A percentile compares a stretch with the other conserved stretches of the same genome.
These are phyloP conservation scores for Bubalus kerabau DNA, from an alignment of 2,113 vertebrate species.

Conservation along the genomic window DNA sequence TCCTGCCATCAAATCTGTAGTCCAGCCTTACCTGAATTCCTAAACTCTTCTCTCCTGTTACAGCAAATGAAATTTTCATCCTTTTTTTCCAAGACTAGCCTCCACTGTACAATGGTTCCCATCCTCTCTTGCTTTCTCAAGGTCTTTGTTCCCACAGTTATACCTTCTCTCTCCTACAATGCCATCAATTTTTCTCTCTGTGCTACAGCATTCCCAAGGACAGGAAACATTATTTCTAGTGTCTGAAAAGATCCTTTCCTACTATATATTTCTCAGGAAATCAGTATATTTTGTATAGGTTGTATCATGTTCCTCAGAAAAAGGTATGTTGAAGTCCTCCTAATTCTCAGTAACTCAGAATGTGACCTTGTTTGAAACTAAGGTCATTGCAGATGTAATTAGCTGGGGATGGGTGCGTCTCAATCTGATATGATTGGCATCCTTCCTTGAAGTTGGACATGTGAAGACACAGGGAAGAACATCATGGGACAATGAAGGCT, in stretches of 20 bases:
- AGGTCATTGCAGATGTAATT: not conserved
- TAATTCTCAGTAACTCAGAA: not conserved
- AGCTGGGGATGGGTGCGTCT: not conserved
- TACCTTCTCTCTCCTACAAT: not conserved
- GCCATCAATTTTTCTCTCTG: not conserved
- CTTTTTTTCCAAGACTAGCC: not conserved
- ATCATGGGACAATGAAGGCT: not conserved
- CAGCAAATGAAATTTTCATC: not conserved
- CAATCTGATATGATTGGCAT: not conserved
- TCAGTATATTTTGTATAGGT: not conserved
- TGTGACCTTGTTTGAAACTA: not conserved
- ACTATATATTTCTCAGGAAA: not conserved
- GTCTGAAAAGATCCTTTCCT: not conserved
- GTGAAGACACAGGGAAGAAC: not conserved
- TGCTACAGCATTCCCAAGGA: not conserved
- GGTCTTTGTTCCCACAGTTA: not conserved
- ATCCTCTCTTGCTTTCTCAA: not conserved
- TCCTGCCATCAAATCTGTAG: not conserved
- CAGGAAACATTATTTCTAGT: not conserved
- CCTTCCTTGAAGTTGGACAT: not conserved
- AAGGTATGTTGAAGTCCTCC: not conserved
- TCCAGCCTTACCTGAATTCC: not conserved
- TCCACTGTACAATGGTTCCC: not conserved
- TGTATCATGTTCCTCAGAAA: not conserved
- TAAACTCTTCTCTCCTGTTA: not conserved